Percentiles rank a stretch among this genome's conserved stretches.
These are phyloP conservation scores for Agrochola circellaris DNA, from an alignment of 2,888 invertebrate species.

Conservation along the genomic window DNA sequence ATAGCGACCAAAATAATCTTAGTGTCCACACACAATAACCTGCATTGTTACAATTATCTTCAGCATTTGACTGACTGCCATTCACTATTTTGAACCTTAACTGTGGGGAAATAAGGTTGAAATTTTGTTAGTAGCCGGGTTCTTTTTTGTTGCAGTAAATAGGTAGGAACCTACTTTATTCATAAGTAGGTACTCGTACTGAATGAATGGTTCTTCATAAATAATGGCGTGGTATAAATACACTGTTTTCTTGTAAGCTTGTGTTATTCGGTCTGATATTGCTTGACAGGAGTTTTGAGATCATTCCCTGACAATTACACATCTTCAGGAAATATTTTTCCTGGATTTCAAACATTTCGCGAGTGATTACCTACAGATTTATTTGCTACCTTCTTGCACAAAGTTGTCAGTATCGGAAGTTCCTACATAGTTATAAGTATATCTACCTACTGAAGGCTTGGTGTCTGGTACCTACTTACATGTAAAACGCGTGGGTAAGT, in stretches of 20 bases:
- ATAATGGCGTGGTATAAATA: slow-evolving; percentile 49
- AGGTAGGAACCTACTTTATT: slow-evolving; percentile 23
- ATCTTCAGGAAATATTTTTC: neutral
- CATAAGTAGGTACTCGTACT: neutral
- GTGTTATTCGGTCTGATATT: slow-evolving; percentile 32
- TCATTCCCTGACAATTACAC: neutral
- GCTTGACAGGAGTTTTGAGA: neutral
- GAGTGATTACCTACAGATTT: slow-evolving; percentile 6
- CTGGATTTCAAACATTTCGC: neutral
- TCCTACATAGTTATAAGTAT: no score
- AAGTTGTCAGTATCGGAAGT: neutral
- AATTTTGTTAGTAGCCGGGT: neutral
- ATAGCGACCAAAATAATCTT: slow-evolving; percentile 44
- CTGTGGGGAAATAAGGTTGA: neutral
- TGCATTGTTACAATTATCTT: slow-evolving; percentile 55
- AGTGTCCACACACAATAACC: slow-evolving; percentile 45
- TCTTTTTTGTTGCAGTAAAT: slow-evolving; percentile 1
- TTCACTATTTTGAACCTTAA: slow-evolving; percentile 26
- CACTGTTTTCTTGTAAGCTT: slow-evolving; percentile 19
- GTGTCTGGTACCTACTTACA: neutral
- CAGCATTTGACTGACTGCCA: slow-evolving; percentile 1
- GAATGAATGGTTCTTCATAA: slow-evolving; percentile 40
- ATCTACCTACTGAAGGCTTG: neutral
- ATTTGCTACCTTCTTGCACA: no score
- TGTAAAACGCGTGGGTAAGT: neutral